A percentile compares a stretch with the other conserved stretches of the same genome.
phyloP scores from a whole-genome alignment of 2,113 vertebrate species.

The Lepisosteus oculatus region DNA sequence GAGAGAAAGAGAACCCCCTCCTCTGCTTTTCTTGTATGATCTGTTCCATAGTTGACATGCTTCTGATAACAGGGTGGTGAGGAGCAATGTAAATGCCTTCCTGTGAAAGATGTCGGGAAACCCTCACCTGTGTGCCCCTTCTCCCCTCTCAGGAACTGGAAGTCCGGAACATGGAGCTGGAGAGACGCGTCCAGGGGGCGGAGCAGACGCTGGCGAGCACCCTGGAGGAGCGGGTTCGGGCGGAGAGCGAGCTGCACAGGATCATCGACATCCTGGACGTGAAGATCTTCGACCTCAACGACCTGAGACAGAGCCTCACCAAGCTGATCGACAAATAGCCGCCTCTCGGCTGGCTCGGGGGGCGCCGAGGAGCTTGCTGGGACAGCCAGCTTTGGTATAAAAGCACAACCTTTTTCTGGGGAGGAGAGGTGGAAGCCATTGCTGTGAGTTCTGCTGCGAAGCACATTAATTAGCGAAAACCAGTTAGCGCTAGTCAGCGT shows the following conservation, averaged over 20 bases:
- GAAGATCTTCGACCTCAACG: slow-evolving; percentile 91
- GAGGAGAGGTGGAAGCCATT: background rate
- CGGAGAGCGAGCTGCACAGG: slow-evolving; percentile 76
- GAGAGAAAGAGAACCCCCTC: too few relatives aligned
- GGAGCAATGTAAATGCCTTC: too few relatives aligned
- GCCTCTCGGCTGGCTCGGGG: slow-evolving; percentile 34
- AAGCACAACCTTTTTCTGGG: slow-evolving; percentile 15
- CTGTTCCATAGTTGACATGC: too few relatives aligned
- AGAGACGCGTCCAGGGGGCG: slow-evolving; percentile 70
- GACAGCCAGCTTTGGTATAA: background rate
- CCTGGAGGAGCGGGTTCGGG: slow-evolving; percentile 75
- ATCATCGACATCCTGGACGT: slow-evolving; percentile 87
- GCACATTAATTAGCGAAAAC: background rate
- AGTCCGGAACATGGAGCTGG: slow-evolving; percentile 78
- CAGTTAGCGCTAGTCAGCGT: background rate
- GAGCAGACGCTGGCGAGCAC: slow-evolving; percentile 79
- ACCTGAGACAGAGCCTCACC: slow-evolving; percentile 85
- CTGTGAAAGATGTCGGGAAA: too few relatives aligned
- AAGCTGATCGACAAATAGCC: slow-evolving; percentile 80
- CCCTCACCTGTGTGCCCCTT: too few relatives aligned
- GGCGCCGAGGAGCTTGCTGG: background rate
- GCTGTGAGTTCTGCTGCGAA: background rate
- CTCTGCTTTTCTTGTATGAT: too few relatives aligned
- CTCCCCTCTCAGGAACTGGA: slow-evolving; percentile 76
- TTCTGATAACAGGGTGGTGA: too few relatives aligned